Evolutionary conservation across 2,888 invertebrate species (phyloP).

Genomic region (Drosophila birchii): DNA sequence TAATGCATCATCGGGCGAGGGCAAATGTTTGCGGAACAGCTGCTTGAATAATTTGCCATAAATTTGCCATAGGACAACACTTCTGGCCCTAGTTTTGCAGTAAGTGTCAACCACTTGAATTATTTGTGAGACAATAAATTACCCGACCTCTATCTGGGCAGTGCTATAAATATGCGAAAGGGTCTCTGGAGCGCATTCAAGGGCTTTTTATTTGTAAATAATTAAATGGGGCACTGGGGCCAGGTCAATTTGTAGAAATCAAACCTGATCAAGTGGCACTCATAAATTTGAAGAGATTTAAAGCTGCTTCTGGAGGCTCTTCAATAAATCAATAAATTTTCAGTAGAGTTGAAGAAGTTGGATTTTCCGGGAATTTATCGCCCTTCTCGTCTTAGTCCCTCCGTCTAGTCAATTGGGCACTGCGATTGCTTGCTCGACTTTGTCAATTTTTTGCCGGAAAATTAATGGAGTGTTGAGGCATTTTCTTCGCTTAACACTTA

Average conservation of each 20-base stretch:
- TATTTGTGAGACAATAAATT: conserved; percentile 39
- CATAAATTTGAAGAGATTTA: conserved; percentile 15
- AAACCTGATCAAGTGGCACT: conserved; percentile 22
- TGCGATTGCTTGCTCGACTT: conserved; percentile 18
- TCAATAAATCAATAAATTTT: conserved; percentile 35
- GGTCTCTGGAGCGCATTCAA: conserved; percentile 1
- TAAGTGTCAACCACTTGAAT: conserved; percentile 37
- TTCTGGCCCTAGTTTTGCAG: conserved; percentile 27
- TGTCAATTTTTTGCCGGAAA: conserved; percentile 6
- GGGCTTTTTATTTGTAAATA: conserved; percentile 33
- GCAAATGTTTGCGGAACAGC: conserved; percentile 26
- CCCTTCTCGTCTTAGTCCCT: conserved; percentile 14
- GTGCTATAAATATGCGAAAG: conserved; percentile 11
- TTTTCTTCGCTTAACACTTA: conserved; percentile 22
- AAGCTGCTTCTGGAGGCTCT: not conserved
- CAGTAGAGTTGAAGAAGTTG: conserved; percentile 18
- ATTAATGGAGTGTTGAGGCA: conserved; percentile 28
- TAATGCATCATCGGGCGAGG: conserved; percentile 6
- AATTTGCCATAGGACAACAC: conserved; percentile 7
- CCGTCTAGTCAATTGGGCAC: conserved; percentile 24
- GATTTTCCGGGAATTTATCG: conserved; percentile 37
- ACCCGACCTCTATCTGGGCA: conserved; percentile 18
- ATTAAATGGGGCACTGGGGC: conserved; percentile 10
- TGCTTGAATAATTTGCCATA: conserved; percentile 30
- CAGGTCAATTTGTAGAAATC: not conserved